These are phyloP conservation scores for Heliconius aoede DNA, from an alignment of 2,888 invertebrate genomes.

Conservation along the genomic window DNA sequence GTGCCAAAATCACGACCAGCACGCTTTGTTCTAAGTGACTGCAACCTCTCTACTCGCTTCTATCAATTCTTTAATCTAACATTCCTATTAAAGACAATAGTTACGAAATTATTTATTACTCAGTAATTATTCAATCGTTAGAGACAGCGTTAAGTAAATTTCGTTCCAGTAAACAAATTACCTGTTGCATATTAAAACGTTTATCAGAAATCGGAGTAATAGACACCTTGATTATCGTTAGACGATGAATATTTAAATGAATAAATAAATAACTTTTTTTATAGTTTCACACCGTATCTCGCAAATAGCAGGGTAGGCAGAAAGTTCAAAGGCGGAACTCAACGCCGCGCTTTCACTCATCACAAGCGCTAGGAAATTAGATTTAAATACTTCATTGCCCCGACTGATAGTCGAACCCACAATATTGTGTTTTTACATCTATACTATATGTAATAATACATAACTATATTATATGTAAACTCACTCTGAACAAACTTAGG, in stretches of 20 bases:
- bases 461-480: slow-evolving; percentile 52
- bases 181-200: slow-evolving; percentile 39
- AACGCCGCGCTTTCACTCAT: no score
- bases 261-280: slow-evolving; percentile 8
- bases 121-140: slow-evolving; percentile 33
- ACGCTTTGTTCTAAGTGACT: slow-evolving; percentile 29
- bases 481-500: slow-evolving; percentile 76
- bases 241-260: slow-evolving; percentile 28
- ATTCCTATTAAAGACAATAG: slow-evolving; percentile 22
- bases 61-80: slow-evolving; percentile 26
- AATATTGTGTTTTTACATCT: neutral
- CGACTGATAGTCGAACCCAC: no score
- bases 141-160: slow-evolving; percentile 36
- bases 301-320: no score
- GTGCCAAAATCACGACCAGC: slow-evolving; percentile 26
- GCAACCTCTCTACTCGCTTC: slow-evolving; percentile 30
- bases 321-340: no score
- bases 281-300: no score
- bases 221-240: slow-evolving; percentile 23
- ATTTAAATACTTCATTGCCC: no score
- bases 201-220: slow-evolving; percentile 31
- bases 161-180: slow-evolving; percentile 32
- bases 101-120: slow-evolving; percentile 34
- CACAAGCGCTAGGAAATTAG: no score
- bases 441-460: no score